Percentiles rank a stretch among this genome's conserved stretches.
Conservation (phyloP, 2,797 vertebrate species). For the Parauchenoglanis punctatus region DNA sequence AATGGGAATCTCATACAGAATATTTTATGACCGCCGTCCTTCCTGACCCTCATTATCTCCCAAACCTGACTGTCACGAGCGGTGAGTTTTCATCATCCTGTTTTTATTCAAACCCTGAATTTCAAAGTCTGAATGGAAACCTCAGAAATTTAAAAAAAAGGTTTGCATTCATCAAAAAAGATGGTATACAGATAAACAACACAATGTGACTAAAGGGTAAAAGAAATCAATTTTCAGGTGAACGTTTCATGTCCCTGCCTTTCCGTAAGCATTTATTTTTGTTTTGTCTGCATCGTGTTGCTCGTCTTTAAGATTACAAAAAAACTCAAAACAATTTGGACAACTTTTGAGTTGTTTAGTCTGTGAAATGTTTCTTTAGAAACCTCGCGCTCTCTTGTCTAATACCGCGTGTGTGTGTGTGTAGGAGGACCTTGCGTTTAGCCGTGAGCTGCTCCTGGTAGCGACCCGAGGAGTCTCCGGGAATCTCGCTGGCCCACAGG, state of each 20-base stretch:
- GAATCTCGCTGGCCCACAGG: slow-evolving; percentile 95
- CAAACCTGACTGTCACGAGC: not conserved
- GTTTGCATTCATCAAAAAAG: not conserved
- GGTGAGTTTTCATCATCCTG: not conserved
- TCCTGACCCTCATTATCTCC: slow-evolving; percentile 34
- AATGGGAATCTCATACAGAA: slow-evolving; percentile 24
- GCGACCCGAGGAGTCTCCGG: slow-evolving; percentile 90
- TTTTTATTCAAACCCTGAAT: not conserved
- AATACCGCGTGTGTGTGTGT: not conserved
- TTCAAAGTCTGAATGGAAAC: not conserved
- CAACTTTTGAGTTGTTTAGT: not conserved
- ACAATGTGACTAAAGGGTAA: not conserved
- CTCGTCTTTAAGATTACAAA: not conserved
- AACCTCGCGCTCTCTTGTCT: not conserved
- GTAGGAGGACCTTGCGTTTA: slow-evolving; percentile 86
- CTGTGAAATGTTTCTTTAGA: not conserved
- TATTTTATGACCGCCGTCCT: slow-evolving; percentile 31
- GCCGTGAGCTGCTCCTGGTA: slow-evolving; percentile 95
- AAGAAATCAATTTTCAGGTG: not conserved
- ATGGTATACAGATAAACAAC: not conserved
- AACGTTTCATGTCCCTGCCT: not conserved
- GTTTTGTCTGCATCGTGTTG: not conserved
- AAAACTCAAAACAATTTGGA: not conserved
- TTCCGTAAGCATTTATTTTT: not conserved
- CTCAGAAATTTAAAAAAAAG: not conserved